Evolutionary conservation across 1,140 invertebrate species (phyloP).

Genomic region (Onthophagus taurus): DNA sequence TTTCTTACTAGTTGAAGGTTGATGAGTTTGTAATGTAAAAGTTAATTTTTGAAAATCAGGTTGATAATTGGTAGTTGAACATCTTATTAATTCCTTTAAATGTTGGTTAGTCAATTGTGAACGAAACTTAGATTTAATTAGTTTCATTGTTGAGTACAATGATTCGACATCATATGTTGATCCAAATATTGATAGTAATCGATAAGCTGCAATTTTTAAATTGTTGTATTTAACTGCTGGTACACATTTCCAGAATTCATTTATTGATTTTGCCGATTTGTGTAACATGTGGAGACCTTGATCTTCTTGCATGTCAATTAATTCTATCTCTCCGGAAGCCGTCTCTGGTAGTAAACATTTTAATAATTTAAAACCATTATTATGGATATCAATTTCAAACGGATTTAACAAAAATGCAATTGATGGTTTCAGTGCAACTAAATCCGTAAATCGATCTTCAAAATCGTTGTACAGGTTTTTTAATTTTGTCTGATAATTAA

Average conservation of each 20-base stretch:
- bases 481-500: constrained; percentile 17
- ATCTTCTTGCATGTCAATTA: constrained; percentile 14
- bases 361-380: background rate
- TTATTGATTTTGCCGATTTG: constrained; percentile 15
- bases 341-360: constrained; percentile 13
- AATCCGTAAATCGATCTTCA: constrained; percentile 3
- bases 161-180: constrained; percentile 15
- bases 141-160: constrained; percentile 18
- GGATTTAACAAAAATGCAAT: constrained; percentile 17
- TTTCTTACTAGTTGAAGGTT: too few relatives aligned
- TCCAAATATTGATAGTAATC: constrained; percentile 17
- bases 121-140: constrained; percentile 17
- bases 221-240: constrained; percentile 15
- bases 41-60: constrained; percentile 16
- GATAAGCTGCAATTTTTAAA: constrained; percentile 16
- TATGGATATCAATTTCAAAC: constrained; percentile 14
- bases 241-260: constrained; percentile 16
- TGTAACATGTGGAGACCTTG: constrained; percentile 10
- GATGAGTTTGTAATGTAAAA: too few relatives aligned
- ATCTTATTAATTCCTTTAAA: constrained; percentile 16
- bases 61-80: constrained; percentile 9
- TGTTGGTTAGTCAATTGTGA: too few relatives aligned
- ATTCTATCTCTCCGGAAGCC: constrained; percentile 21
- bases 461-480: constrained; percentile 9
- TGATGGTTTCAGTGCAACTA: constrained; percentile 18